These are phyloP conservation scores for Myopa tessellatipennis DNA, from an alignment of 2,888 invertebrate genomes.

Conservation along the genomic window DNA sequence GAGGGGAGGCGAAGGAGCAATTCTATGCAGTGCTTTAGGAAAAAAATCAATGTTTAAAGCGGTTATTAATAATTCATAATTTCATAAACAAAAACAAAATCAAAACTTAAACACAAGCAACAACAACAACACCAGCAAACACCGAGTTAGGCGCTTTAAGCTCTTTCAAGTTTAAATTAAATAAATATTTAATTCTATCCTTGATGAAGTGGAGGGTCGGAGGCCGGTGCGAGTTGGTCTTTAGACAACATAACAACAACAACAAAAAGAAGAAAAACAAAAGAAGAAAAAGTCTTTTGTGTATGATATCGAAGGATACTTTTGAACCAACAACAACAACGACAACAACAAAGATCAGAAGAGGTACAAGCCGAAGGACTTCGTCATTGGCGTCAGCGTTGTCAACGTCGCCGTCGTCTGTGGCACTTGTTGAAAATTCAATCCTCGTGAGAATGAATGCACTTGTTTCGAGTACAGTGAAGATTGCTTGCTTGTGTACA, in stretches of 20 bases:
- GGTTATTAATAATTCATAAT: constrained; percentile 54
- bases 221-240: neutral
- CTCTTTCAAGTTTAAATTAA: constrained; percentile 44
- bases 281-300: neutral
- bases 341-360: neutral
- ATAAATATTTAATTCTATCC: constrained; percentile 49
- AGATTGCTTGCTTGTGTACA: constrained; percentile 19
- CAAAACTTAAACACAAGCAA: neutral
- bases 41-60: constrained; percentile 52
- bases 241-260: too few species aligned
- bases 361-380: constrained; percentile 27
- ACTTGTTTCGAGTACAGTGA: constrained; percentile 52
- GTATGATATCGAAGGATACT: constrained; percentile 36
- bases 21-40: neutral
- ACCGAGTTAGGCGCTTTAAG: constrained; percentile 36
- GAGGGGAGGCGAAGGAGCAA: too few species aligned
- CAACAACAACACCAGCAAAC: constrained; percentile 1
- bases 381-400: constrained; percentile 45
- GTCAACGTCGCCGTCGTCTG: constrained; percentile 38
- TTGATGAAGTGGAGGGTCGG: neutral
- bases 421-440: constrained; percentile 60
- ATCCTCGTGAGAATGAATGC: constrained; percentile 65
- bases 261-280: neutral
- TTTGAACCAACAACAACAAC: neutral
- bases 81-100: constrained; percentile 27